Conservation (phyloP, 2,888 invertebrate genomes). For the Drosophila conformis region DNA sequence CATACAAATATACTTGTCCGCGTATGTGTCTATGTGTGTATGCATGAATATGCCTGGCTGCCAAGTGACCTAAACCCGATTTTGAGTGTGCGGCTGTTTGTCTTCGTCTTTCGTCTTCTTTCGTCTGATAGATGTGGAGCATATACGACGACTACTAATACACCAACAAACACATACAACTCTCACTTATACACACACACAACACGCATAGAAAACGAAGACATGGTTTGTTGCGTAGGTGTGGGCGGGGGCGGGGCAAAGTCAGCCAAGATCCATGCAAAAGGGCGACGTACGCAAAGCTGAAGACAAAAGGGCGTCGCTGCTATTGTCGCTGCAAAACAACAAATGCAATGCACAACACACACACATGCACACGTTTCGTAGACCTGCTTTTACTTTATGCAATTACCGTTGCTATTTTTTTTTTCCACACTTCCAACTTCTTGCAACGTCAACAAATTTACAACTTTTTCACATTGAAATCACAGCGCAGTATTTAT, state of each 20-base stretch:
- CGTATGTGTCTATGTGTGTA: background rate
- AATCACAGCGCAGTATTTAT: slow-evolving; percentile 58
- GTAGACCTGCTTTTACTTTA: slow-evolving; percentile 37
- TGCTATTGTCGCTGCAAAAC: slow-evolving; percentile 40
- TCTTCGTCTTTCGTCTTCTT: slow-evolving; percentile 38
- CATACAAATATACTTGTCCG: background rate
- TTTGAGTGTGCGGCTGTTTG: slow-evolving; percentile 59
- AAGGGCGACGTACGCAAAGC: slow-evolving; percentile 55
- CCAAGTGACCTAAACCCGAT: slow-evolving; percentile 67
- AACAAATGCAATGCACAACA: slow-evolving; percentile 61
- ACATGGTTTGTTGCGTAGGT: slow-evolving; percentile 16
- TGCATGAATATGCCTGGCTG: slow-evolving; percentile 36
- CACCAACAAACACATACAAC: slow-evolving; percentile 3
- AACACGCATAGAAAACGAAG: slow-evolving; percentile 15
- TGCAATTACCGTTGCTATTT: slow-evolving; percentile 44
- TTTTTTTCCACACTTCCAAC: slow-evolving; percentile 38
- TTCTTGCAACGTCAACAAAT: slow-evolving; percentile 76
- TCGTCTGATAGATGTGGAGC: slow-evolving; percentile 52
- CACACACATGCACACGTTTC: slow-evolving; percentile 23
- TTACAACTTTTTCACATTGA: slow-evolving; percentile 62
- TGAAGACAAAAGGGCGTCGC: slow-evolving; percentile 78
- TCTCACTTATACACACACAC: slow-evolving; percentile 22
- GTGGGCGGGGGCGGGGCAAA: slow-evolving; percentile 3
- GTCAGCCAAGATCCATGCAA: slow-evolving; percentile 40
- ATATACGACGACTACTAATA: slow-evolving; percentile 34